These are phyloP conservation scores for Oreochromis grahami DNA, from an alignment of 2,797 vertebrate genomes.

Conservation along the genomic window DNA sequence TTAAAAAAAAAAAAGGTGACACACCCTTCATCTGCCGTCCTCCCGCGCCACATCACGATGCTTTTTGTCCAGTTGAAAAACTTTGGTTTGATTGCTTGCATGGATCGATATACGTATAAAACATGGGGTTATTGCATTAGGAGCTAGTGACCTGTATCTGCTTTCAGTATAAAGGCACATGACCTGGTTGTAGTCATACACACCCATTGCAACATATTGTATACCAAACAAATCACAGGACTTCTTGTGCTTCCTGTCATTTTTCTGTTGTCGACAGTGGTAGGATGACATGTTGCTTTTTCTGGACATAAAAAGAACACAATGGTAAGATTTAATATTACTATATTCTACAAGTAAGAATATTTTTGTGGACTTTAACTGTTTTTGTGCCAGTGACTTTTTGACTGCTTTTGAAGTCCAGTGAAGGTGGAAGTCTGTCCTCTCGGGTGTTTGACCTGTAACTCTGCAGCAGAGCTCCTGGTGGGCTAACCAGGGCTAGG, in stretches of 20 bases:
- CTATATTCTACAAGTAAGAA: neutral
- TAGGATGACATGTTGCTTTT: neutral
- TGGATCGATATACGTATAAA: slow-evolving; percentile 25
- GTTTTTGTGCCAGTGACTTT: neutral
- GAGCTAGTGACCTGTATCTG: slow-evolving; percentile 46
- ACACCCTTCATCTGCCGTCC: neutral
- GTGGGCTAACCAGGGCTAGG: neutral
- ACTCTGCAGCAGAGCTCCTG: neutral
- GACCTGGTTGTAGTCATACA: slow-evolving; percentile 33
- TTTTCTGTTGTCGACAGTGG: neutral
- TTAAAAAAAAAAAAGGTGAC: slow-evolving; percentile 3
- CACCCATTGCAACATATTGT: neutral
- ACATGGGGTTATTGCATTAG: slow-evolving; percentile 62
- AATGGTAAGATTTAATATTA: neutral
- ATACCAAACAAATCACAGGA: neutral
- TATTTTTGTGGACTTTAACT: neutral
- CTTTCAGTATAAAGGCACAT: slow-evolving; percentile 38
- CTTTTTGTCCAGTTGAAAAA: slow-evolving; percentile 2
- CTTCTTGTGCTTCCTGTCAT: neutral
- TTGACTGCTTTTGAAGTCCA: neutral
- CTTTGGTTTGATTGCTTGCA: slow-evolving; percentile 23
- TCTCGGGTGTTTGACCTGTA: neutral
- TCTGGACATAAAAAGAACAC: neutral
- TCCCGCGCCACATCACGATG: neutral
- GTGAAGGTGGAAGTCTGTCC: neutral